Evolutionary conservation across 1,140 invertebrate genomes (phyloP).

Genomic region (Neoseiulus cucumeris): DNA sequence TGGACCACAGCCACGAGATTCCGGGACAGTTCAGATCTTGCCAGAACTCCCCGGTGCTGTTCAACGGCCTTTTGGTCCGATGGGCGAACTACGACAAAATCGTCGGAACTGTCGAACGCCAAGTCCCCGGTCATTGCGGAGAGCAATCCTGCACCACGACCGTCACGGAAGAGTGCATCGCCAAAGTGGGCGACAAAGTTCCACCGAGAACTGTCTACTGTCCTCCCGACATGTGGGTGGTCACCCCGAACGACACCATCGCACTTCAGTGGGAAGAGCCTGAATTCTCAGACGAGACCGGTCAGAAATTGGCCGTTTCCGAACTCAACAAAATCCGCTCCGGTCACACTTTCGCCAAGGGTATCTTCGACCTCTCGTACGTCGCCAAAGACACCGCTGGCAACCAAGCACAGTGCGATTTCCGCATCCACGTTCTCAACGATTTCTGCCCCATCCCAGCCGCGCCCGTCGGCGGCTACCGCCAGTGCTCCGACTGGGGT

Average conservation of each 20-base stretch:
- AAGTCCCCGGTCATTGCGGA: slow-evolving; percentile 73
- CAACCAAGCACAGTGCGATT: slow-evolving; percentile 73
- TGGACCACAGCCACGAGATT: slow-evolving; percentile 77
- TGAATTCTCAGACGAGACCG: slow-evolving; percentile 67
- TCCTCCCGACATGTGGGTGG: slow-evolving; percentile 79
- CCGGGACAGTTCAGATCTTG: slow-evolving; percentile 42
- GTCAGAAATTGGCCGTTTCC: slow-evolving; percentile 44
- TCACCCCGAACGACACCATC: slow-evolving; percentile 70
- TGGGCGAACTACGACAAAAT: slow-evolving; percentile 76
- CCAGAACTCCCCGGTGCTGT: slow-evolving; percentile 69
- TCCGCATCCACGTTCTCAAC: slow-evolving; percentile 73
- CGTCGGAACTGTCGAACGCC: slow-evolving; percentile 65
- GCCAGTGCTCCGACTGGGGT: slow-evolving; percentile 85
- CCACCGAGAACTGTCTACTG: slow-evolving; percentile 68
- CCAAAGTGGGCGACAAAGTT: slow-evolving; percentile 59
- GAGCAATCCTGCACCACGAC: slow-evolving; percentile 64
- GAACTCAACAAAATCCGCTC: slow-evolving; percentile 68
- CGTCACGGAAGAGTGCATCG: slow-evolving; percentile 56
- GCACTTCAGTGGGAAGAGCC: slow-evolving; percentile 87
- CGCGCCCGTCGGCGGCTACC: slow-evolving; percentile 68
- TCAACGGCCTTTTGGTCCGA: slow-evolving; percentile 58
- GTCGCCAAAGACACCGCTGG: slow-evolving; percentile 73
- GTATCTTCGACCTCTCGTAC: slow-evolving; percentile 77
- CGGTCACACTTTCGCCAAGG: slow-evolving; percentile 77
- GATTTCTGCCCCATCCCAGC: slow-evolving; percentile 69